These are phyloP conservation scores for Budorcas taxicolor DNA, from an alignment of 2,113 vertebrate genomes.

Conservation along the genomic window DNA sequence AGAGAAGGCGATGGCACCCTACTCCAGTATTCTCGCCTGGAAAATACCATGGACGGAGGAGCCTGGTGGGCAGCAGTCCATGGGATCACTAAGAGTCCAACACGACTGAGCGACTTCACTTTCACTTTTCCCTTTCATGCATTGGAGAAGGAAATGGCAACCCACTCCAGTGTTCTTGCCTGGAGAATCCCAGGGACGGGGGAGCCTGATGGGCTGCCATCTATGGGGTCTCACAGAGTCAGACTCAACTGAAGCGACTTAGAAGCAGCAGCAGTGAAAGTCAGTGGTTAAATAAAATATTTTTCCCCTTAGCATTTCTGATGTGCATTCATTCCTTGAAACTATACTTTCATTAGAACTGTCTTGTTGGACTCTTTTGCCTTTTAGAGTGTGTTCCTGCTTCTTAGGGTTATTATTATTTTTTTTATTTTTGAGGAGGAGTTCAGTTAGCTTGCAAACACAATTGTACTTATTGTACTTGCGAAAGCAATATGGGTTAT, in stretches of 20 bases:
- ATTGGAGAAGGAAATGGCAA: no score
- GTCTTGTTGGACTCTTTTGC: background rate
- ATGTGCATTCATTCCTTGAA: background rate
- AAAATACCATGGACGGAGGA: no score
- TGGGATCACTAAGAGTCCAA: no score
- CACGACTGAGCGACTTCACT: no score
- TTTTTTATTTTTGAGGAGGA: background rate
- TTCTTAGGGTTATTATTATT: background rate
- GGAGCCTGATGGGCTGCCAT: no score
- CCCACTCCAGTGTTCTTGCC: no score
- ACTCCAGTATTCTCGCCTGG: no score
- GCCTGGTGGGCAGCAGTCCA: no score
- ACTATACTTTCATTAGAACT: background rate
- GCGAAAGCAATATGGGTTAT: background rate
- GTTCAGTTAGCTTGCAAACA: background rate
- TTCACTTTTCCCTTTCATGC: no score
- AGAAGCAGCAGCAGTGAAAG: background rate
- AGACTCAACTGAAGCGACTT: no score
- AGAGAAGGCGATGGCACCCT: background rate
- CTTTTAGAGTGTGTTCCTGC: background rate
- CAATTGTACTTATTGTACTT: background rate
- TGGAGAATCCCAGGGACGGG: no score
- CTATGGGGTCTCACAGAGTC: no score
- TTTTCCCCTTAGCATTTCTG: background rate
- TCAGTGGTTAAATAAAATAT: background rate